Evolutionary conservation across 2,113 vertebrate genomes (phyloP).

Genomic region (Antigone vipio): DNA sequence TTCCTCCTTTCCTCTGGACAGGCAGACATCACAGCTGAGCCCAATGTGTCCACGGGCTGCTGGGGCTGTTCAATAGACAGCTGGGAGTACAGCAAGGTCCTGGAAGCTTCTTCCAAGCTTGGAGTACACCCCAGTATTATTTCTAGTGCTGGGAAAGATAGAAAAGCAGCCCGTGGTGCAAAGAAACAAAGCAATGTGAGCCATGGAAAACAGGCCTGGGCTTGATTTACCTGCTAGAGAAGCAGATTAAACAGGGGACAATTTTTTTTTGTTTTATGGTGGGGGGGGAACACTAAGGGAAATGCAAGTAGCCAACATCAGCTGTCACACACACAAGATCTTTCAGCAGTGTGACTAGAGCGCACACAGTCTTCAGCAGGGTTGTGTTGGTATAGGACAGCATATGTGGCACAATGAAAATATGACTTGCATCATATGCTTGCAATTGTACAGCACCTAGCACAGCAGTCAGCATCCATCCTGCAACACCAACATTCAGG

Average conservation of each 20-base stretch:
- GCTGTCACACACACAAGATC: too few relatives aligned
- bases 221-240: neutral
- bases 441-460: neutral
- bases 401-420: neutral
- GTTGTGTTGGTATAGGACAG: neutral
- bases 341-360: neutral
- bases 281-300: accelerated
- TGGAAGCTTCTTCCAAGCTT: neutral
- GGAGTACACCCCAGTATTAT: neutral
- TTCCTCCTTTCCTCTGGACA: neutral
- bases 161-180: neutral
- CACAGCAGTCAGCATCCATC: neutral
- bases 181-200: neutral
- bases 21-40: neutral
- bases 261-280: neutral
- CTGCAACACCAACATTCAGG: neutral
- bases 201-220: neutral
- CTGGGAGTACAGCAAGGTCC: neutral
- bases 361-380: neutral
- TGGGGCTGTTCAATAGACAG: neutral
- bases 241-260: neutral
- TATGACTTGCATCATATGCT: neutral
- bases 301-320: neutral
- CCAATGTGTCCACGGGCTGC: neutral
- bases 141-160: neutral